phyloP scores from a whole-genome alignment of 1,140 invertebrate species.

The Drosophila kikkawai region DNA sequence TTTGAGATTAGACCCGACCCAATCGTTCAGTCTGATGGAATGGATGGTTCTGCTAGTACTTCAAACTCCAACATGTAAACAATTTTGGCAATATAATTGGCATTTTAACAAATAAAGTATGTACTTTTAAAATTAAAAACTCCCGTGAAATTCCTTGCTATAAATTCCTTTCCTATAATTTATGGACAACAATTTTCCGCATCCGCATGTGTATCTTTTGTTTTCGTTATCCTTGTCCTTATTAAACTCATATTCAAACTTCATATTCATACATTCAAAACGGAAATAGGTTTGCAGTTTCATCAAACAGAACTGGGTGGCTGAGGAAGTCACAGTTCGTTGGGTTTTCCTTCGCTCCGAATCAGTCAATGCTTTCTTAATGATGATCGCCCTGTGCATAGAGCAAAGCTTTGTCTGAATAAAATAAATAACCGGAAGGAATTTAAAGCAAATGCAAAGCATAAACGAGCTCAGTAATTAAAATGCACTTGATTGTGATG shows the following conservation, averaged over 20 bases:
- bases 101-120: not conserved
- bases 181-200: too few species aligned
- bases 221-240: not conserved
- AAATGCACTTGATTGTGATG: constrained; percentile 66
- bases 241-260: too few species aligned
- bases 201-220: too few species aligned
- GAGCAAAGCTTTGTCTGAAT: constrained; percentile 30
- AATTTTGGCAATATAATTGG: not conserved
- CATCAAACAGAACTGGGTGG: constrained; percentile 3
- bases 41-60: not conserved
- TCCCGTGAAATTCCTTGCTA: not conserved
- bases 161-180: too few species aligned
- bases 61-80: not conserved
- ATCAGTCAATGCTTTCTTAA: constrained; percentile 24
- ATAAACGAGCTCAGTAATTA: constrained; percentile 55
- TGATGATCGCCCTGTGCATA: constrained; percentile 47
- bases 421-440: constrained; percentile 52
- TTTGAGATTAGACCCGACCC: constrained; percentile 57
- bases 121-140: not conserved
- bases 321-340: constrained; percentile 25
- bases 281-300: not conserved
- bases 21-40: too few species aligned
- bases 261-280: too few species aligned
- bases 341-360: constrained; percentile 13
- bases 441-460: constrained; percentile 50